A percentile compares a stretch with the other conserved stretches of the same genome.
Evolutionary conservation across 2,797 vertebrate species (phyloP).

Genomic region (Esox masquinongy): DNA sequence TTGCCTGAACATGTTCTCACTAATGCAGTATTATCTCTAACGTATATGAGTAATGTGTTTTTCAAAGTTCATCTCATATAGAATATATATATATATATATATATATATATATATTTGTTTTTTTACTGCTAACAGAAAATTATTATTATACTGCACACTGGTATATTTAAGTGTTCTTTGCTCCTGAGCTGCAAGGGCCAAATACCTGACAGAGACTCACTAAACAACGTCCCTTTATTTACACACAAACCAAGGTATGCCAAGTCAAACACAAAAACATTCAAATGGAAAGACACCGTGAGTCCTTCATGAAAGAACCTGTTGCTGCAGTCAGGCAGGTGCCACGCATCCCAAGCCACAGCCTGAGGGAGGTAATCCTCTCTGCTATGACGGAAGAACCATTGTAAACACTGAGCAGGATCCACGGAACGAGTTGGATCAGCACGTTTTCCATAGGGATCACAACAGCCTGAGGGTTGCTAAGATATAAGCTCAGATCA

Average conservation of each 20-base stretch:
- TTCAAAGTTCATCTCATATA: no score
- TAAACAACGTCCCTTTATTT: background rate
- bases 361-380: background rate
- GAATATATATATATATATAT: no score
- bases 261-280: background rate
- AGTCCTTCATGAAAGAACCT: background rate
- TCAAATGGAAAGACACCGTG: background rate
- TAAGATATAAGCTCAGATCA: background rate
- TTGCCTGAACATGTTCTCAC: slow-evolving; percentile 50
- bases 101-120: no score
- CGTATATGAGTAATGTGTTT: no score
- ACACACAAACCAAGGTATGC: background rate
- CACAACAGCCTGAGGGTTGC: background rate
- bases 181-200: no score
- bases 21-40: background rate
- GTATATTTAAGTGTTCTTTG: no score
- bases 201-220: background rate
- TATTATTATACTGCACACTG: no score
- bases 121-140: no score
- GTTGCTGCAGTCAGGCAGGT: background rate
- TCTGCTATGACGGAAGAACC: background rate
- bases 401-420: background rate
- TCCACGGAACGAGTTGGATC: background rate
- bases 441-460: background rate
- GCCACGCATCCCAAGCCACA: background rate